Base-by-base conservation (phyloP, 2,888 invertebrate species). In the Hymenopus coronatus region DNA sequence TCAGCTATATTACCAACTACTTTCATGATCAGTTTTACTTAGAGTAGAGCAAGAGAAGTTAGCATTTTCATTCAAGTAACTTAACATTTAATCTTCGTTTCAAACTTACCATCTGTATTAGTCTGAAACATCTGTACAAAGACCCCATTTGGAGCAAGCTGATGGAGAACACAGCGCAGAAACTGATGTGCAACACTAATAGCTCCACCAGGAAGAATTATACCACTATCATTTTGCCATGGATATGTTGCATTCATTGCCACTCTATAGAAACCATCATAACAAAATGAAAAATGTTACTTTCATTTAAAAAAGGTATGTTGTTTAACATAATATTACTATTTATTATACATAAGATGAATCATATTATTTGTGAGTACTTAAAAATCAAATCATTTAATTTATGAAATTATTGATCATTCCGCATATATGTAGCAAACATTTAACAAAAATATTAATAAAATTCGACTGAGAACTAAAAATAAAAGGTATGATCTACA, bases 131-230 rank as follows among this genome's bases (percentile, higher is more conserved):
- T 96, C 94, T 99, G 99, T 91, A 98, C 95, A 93, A 99, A 99
- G 90, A 99, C 97, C 91, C 99, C 98, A 93, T 99, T 98, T 0
- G 99, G 98, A 0, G 99, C 98, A 88, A 99, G 94, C 93, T 99
- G 99, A 93, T 99, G 99, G 88, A 99, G 95, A 90, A 98, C 97
- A 93, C 99, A 99, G 91, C 99, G 96, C 90, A 99, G 94, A 94
- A 99, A 99, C 94, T 99, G 99, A 93, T 98, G 97, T 30, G 99
- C 99, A 46, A 99, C 98, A 92, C 98, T 98, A 90, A 98, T 96
- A 6, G 98, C 98, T 92, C 98, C 98, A 90, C 99, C 99, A 0
- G 99, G 98, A 91, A 99, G 94, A 90, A 99, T 97, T 83, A 98
- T 95, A 92, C 96, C 96, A 90, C 96, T 97, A 93, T 98, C 98